These are phyloP conservation scores for Anthopleura xanthogrammica DNA, from an alignment of 92 coral and sea anemone species.

Conservation along the genomic window DNA sequence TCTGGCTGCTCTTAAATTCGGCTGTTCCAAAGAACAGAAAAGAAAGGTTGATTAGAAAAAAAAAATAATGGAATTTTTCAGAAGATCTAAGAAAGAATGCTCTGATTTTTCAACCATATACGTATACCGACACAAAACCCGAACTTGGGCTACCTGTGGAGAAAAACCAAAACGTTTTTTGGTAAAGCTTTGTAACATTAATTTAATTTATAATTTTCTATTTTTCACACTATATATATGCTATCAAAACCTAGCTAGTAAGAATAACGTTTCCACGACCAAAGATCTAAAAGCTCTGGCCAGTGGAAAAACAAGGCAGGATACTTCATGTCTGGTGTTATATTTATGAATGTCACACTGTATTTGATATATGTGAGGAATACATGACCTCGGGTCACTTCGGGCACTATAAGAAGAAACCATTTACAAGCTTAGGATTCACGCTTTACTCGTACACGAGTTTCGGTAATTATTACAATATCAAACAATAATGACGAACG, in stretches of 20 bases:
- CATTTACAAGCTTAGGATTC: not conserved
- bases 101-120: too few species aligned
- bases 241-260: too few species aligned
- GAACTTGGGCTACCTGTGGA: too few species aligned
- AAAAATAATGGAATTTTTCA: too few species aligned
- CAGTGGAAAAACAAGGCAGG: not conserved
- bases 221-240: not conserved
- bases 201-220: not conserved
- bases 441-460: not conserved
- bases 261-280: not conserved
- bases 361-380: too few species aligned
- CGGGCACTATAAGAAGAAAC: not conserved
- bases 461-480: not conserved
- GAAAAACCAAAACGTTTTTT: not conserved
- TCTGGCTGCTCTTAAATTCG: too few species aligned
- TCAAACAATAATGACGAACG: not conserved
- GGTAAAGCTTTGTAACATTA: not conserved
- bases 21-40: too few species aligned
- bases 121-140: too few species aligned
- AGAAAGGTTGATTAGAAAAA: too few species aligned
- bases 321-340: not conserved
- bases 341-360: not conserved
- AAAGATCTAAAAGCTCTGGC: not conserved
- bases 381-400: too few species aligned
- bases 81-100: too few species aligned